Base-by-base conservation (phyloP, 2,888 invertebrate genomes). In the Oasisia sp. region DNA sequence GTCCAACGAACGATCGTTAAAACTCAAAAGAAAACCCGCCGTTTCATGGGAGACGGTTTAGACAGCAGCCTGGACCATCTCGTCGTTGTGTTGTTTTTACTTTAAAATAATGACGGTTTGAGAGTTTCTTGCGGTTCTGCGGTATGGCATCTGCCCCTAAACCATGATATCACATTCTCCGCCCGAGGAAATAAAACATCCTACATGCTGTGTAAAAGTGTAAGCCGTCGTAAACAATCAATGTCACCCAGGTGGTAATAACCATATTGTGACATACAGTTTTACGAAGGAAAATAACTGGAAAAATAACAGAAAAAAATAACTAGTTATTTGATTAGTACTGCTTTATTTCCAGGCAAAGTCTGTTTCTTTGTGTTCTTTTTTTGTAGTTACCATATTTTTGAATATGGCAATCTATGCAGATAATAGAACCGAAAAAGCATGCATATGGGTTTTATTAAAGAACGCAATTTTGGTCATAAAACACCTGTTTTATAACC, bases 51-150 rank as follows among this genome's bases (percentile, higher is more conserved):
- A 74, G 74, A n/a, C 14, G 27, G 74, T 74, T 74, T 74, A 74
- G 74, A 74, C 7, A 19, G 14, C 74, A 74, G 74, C 74, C 19
- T 74, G 74, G 74, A 7, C 27, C n/a, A 12, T n/a, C n/a, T 74
- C 4, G 74, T 74, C 19, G 14, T 74, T 74, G 74, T 74, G 74
- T 1, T 74, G 27, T 74, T n/a, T 74, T 74, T 74, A 74, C 74
- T 74, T 74, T 27, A 74, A 74, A 74, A 74, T 74, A 74, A 74
- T 74, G 19, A 74, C 74, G n/a, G 74, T 74, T 74, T 74, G 74
- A 74, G 74, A 27, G 74, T 3, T 74, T 74, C 19, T 74, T 74
- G 74, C 27, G 27, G 74, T 74, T 19, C 19, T 27, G 19, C 27
- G 74, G 74, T 7, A 74, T 19, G 74, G 74, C 74, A 19, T n/a